phyloP scores from a whole-genome alignment of 2,113 vertebrate species.

The Hippoglossus stenolepis region DNA sequence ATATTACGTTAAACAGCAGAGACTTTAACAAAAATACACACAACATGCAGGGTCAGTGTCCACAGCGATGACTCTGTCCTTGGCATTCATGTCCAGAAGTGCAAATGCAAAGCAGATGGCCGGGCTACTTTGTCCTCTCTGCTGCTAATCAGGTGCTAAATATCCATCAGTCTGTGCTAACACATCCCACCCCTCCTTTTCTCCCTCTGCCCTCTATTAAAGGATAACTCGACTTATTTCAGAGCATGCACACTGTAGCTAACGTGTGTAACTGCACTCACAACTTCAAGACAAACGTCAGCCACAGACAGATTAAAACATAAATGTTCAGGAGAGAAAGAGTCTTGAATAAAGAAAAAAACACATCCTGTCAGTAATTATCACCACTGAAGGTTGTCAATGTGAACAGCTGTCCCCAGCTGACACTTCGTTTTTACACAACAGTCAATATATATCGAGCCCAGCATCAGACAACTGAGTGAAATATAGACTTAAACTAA shows the following conservation, averaged over 20 bases:
- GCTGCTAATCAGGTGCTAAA: conserved; percentile 78
- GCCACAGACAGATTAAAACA: too few relatives aligned
- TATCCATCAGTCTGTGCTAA: conserved; percentile 67
- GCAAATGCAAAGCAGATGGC: conserved; percentile 81
- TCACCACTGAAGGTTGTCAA: neutral
- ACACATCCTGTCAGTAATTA: conserved; percentile 8
- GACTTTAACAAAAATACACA: neutral
- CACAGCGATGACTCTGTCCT: conserved; percentile 49
- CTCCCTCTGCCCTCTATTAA: conserved; percentile 7
- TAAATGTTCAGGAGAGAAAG: too few relatives aligned
- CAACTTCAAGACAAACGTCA: neutral
- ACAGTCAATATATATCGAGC: neutral
- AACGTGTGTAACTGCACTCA: neutral
- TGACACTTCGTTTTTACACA: too few relatives aligned
- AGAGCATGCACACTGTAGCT: neutral
- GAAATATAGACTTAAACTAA: neutral
- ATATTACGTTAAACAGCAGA: neutral
- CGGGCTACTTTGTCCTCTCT: conserved; percentile 59
- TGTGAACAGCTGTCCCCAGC: neutral
- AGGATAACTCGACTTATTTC: neutral
- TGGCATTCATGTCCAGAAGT: conserved; percentile 60
- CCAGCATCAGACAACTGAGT: neutral
- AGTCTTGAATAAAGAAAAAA: too few relatives aligned
- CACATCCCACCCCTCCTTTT: neutral
- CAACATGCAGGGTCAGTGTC: conserved; percentile 1